A percentile compares a stretch with the other conserved stretches of the same genome.
Conservation (phyloP, 2,113 vertebrate species). For the Hiodon tergisus region DNA sequence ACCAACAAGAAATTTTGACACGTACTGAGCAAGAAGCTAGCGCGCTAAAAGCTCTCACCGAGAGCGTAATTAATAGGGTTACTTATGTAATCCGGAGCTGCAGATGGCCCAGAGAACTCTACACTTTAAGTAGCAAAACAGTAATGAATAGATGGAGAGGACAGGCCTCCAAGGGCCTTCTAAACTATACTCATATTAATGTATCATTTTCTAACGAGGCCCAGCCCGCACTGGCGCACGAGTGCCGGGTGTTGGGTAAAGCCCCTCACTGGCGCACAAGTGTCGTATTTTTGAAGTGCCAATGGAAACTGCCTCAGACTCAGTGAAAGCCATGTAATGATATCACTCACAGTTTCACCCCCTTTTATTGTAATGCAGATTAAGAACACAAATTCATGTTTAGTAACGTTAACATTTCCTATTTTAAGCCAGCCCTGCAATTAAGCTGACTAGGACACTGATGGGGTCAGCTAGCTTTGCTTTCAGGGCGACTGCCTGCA, state of each 20-base stretch:
- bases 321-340: too few relatives aligned
- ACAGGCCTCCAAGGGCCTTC: constrained; percentile 27
- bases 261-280: constrained; percentile 13
- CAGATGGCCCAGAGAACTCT: constrained; percentile 37
- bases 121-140: constrained; percentile 40
- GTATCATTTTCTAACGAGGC: constrained; percentile 17
- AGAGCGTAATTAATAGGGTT: constrained; percentile 30
- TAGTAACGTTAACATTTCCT: background rate
- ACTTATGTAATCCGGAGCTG: constrained; percentile 22
- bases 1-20: background rate
- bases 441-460: background rate
- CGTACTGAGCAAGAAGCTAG: background rate
- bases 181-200: constrained; percentile 26
- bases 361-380: too few relatives aligned
- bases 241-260: too few relatives aligned
- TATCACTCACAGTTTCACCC: too few relatives aligned
- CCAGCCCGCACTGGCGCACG: constrained; percentile 18
- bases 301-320: too few relatives aligned
- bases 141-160: constrained; percentile 38
- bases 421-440: background rate
- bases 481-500: background rate
- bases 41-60: background rate
- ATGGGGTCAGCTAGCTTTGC: background rate
- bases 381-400: too few relatives aligned
- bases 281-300: too few relatives aligned